Base-by-base conservation (phyloP, 2,888 invertebrate genomes). In the Euzophera pinguis region DNA sequence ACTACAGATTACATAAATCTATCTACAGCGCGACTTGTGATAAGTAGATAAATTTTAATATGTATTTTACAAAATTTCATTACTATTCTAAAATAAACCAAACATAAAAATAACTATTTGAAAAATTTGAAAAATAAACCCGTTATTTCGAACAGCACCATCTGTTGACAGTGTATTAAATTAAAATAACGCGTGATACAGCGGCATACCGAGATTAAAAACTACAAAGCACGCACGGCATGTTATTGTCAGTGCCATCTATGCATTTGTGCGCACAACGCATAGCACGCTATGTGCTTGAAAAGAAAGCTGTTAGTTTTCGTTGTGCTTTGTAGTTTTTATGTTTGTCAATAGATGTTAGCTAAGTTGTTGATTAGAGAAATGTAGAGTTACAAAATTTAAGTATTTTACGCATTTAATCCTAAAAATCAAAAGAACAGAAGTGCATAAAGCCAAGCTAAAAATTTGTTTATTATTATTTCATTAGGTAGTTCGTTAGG, bases 241-340 rank as follows among this genome's bases (percentile, higher is more conserved):
- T 22, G 5, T 22, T 55, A 54, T 60, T 69, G 68, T 70, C 17
- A 74, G 71, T 73, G 83, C 88, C 89, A 88, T 88, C 89, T 90
- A 67, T 84, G 75, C 63, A 64, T 58, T 63, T 69, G 64, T 65
- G 70, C 67, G 67, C 69, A 80, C 78, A 86, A 74, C 74, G 74
- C 67, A 57, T 57, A 53, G 63, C 37, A 65, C 65, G 59, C 63
- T 57, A 13, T 47, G 53, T 57, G 52, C 27, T 59, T 32, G 32
- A 6, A 32, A 9, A 10, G 5, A 32, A 10, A 6, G 3, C 22
- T 22, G 2, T 22, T 5, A 22, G 5, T 5, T n/a, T n/a, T 22
- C 22, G 22, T 22, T 22, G 22, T 3, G 22, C 7, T 32, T 32
- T 1, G 7, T 41, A 41, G 32, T 50, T 29, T 39, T 32, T 7